Conservation (phyloP, 2,113 vertebrate genomes). For the Cololabis saira region DNA sequence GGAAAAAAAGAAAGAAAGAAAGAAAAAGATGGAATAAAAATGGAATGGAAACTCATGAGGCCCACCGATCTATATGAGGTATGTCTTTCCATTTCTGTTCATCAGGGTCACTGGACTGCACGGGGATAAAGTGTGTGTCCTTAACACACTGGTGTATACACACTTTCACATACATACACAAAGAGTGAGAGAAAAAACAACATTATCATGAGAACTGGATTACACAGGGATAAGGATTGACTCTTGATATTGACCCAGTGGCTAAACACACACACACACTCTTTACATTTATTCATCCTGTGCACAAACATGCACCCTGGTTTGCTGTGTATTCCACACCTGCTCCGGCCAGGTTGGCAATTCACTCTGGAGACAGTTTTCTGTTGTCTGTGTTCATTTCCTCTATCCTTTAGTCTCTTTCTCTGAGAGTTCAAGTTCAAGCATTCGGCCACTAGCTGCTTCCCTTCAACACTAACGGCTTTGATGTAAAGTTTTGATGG, state of each 20-base stretch:
- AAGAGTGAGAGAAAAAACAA: constrained; percentile 11
- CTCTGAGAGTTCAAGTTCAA: no score
- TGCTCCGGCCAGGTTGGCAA: no score
- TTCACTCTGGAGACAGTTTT: no score
- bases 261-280: constrained; percentile 50
- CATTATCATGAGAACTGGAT: constrained; percentile 60
- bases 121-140: constrained; percentile 51
- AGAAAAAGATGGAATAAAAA: neutral
- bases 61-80: constrained; percentile 13
- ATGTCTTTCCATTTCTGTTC: constrained; percentile 30
- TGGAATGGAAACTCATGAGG: constrained; percentile 17
- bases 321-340: no score
- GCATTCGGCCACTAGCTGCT: no score
- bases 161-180: constrained; percentile 18
- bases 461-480: no score
- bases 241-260: constrained; percentile 66
- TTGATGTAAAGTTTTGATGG: no score
- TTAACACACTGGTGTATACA: constrained; percentile 5
- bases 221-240: constrained; percentile 64
- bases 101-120: constrained; percentile 64
- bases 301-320: neutral
- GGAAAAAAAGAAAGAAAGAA: neutral
- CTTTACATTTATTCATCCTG: constrained; percentile 34
- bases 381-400: no score
- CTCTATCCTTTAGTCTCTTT: no score